A percentile compares a stretch with the other conserved stretches of the same genome.
Evolutionary conservation across 2,113 vertebrate genomes (phyloP).

Genomic region (Nothobranchius kuhntae): DNA sequence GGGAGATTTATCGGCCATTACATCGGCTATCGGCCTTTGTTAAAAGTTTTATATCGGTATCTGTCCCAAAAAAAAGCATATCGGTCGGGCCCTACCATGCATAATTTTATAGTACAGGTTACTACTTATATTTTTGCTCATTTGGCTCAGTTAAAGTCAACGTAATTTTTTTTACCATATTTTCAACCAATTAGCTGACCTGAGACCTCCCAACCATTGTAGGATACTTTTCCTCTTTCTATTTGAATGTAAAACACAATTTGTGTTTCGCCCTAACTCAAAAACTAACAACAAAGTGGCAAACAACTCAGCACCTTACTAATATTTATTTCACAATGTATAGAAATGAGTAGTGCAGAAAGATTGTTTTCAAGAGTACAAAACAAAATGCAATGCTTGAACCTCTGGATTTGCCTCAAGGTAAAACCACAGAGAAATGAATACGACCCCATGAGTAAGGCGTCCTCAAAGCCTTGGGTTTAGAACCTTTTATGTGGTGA

Average conservation of each 20-base stretch:
- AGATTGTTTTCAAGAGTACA: neutral
- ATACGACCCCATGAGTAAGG: neutral
- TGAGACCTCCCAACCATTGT: too few relatives aligned
- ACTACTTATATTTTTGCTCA: slow-evolving; percentile 1
- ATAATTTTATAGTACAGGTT: slow-evolving; percentile 1
- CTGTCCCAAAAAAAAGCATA: too few relatives aligned
- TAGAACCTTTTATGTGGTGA: neutral
- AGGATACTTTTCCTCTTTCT: neutral
- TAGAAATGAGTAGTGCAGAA: neutral
- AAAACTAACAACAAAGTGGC: neutral
- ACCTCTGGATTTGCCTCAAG: neutral
- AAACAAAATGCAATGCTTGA: neutral
- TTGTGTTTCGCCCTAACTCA: neutral
- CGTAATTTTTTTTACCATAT: neutral
- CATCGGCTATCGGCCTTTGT: too few relatives aligned
- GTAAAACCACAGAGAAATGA: neutral
- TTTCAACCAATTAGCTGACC: neutral
- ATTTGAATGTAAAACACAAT: neutral
- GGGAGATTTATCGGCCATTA: too few relatives aligned
- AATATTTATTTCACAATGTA: neutral
- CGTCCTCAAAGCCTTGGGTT: neutral
- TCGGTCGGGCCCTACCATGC: too few relatives aligned
- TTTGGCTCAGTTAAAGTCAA: slow-evolving; percentile 7
- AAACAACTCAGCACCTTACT: neutral
- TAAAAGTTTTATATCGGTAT: too few relatives aligned